Base-by-base conservation (phyloP, 2,797 vertebrate species). In the Enteromius mattozi region DNA sequence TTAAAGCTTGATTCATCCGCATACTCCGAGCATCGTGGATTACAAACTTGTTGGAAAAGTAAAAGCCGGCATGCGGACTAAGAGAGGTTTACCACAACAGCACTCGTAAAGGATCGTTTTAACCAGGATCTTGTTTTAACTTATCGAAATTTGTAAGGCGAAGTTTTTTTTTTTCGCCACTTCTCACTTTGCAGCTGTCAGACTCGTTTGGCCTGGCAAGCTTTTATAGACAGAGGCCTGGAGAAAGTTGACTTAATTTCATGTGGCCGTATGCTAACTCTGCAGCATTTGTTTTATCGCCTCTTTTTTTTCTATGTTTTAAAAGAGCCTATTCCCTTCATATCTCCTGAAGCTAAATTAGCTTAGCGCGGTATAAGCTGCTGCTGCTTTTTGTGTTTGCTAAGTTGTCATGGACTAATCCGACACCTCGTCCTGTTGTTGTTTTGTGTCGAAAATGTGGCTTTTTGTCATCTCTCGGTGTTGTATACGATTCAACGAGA, bases 111-210 rank as follows among this genome's bases (percentile, higher is more conserved):
- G 83, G 88, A 85, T 51, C 59, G 84, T 90, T 85, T 90, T 84
- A 81, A 90, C 83, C 87, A 85, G 90, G 88, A 89, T 90, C 86
- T 90, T 85, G 89, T 92, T 93, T 91, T 89, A 85, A 94, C 91
- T 88, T 83, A 88, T 88, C 92, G 90, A 93, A 89, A 91, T 93
- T 92, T 93, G 93, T 91, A 93, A 95, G 93, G 93, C 93, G 94
- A 95, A 95, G 93, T 95, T 95, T 94, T 92, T 33, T 33, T 87
- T 87, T 81, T 74, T 19, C 77, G 40, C 75, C 90, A 89, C 91
- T 90, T 94, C 94, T 95, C 95, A 94, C 94, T 93, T 94, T 94
- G 94, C 93, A 95, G 94, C 95, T 96, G 95, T 95, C 95, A 96
- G 90, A 93, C 87, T 91, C 86, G 88, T 91, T 92, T 89, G 91